Conservation (phyloP, 2,113 vertebrate genomes). For the Mungos mungo region DNA sequence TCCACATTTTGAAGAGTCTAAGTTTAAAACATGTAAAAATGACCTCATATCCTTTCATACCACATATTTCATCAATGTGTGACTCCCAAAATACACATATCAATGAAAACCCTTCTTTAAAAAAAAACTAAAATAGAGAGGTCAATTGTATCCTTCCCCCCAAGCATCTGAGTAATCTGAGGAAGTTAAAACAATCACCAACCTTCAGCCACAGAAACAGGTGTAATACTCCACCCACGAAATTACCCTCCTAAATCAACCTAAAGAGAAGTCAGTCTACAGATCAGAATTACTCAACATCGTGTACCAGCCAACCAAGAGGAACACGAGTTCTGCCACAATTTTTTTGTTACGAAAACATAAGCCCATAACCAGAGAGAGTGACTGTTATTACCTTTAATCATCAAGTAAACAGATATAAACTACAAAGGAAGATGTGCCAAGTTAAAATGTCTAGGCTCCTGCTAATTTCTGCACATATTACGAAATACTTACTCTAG, state of each 20-base stretch:
- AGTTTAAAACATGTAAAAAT: not conserved
- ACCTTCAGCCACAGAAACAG: conserved; percentile 6
- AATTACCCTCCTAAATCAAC: not conserved
- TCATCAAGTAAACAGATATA: not conserved
- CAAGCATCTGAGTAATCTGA: not conserved
- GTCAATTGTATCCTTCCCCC: not conserved
- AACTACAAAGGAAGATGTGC: not conserved
- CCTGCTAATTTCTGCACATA: not conserved
- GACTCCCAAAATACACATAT: not conserved
- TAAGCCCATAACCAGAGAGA: conserved; percentile 25
- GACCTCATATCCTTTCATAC: not conserved
- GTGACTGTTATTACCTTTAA: not conserved
- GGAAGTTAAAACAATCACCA: conserved; percentile 39
- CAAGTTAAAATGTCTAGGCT: not conserved
- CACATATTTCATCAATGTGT: not conserved
- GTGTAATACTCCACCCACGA: not conserved
- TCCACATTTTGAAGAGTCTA: not conserved
- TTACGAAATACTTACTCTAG: not conserved
- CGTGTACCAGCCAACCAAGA: not conserved
- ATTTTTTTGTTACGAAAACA: not conserved
- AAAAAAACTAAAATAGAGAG: not conserved
- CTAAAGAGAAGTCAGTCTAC: not conserved
- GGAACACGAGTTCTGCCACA: not conserved
- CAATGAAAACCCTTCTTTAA: not conserved
- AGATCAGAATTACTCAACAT: conserved; percentile 29